phyloP scores from a whole-genome alignment of 2,797 vertebrate genomes.

The Varecia variegata region DNA sequence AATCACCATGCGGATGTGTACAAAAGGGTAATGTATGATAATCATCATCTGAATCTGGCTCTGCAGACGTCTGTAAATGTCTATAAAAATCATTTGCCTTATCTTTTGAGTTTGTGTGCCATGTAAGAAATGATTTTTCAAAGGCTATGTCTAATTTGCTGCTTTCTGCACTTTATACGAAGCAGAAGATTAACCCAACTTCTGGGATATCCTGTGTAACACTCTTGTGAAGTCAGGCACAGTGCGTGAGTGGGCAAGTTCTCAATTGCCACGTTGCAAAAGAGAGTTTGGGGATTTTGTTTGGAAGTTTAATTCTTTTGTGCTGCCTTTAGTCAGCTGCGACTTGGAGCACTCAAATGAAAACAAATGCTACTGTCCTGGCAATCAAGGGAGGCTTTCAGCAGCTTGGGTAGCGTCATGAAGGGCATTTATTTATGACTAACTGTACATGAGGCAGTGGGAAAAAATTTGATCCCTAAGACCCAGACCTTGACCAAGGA shows the following conservation, averaged over 20 bases:
- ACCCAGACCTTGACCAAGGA: neutral
- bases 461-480: neutral
- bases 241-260: neutral
- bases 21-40: neutral
- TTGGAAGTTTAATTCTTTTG: neutral
- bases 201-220: neutral
- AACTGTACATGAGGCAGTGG: neutral
- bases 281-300: neutral
- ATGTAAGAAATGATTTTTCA: neutral
- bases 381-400: neutral
- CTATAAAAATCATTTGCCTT: neutral
- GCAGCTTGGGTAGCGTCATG: neutral
- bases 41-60: neutral
- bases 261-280: neutral
- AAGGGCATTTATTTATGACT: neutral
- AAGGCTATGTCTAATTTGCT: neutral
- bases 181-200: neutral
- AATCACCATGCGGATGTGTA: neutral
- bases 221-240: neutral
- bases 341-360: neutral
- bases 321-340: slow-evolving; percentile 41
- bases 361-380: slow-evolving; percentile 29
- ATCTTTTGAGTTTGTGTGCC: neutral
- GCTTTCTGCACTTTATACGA: neutral
- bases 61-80: neutral